Base-by-base conservation (phyloP, 2,113 vertebrate species). In the Microcebus jonahi region DNA sequence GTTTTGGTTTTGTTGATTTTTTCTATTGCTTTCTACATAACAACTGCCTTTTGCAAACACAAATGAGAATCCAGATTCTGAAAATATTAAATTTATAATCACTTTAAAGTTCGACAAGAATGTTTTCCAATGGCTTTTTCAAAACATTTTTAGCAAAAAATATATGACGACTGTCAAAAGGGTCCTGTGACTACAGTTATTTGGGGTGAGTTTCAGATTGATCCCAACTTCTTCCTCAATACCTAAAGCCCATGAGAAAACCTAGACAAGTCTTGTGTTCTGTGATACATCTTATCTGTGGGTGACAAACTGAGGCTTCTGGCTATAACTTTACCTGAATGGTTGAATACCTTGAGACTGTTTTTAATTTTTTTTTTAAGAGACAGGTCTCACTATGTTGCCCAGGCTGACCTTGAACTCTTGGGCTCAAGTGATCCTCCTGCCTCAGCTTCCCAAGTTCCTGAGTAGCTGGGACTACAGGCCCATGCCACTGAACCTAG, bases 11-110 rank as follows among this genome's bases (percentile, higher is more conserved):
- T 11, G 57, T 29, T 48, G 29, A 50, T 77, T 76, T 89, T 89
- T 48, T 59, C 31, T 83, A 48, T 14, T 92, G 45, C 34, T 91
- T 88, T 57, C 63, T 53, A 50, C 63, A 34, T 50, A 83, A 87
- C 67, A 92, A 81, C 0, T 68, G 45, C 71, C 75, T 91, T 67
- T 50, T 42, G 45, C n/a, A 90, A 91, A 76, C 63, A 94, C 14
- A n/a, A 79, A 80, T 50, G 63, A 92, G 83, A 92, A 67, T 25
- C 14, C 1, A 95, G 39, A 75, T 34, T 94, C 67, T 67, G 79
- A 94, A 80, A 73, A 92, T 14, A 68, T 89, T 89, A 65, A 81
- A 53, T 73, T 90, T 67, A 63, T 2, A 95, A 90, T 65, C 23
- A 84, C 27, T 77, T 88, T 96, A 34, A 73, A 94, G 59, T 80